Base-by-base conservation (phyloP, 2,888 invertebrate genomes). In the Holacanthella duospinosa region DNA sequence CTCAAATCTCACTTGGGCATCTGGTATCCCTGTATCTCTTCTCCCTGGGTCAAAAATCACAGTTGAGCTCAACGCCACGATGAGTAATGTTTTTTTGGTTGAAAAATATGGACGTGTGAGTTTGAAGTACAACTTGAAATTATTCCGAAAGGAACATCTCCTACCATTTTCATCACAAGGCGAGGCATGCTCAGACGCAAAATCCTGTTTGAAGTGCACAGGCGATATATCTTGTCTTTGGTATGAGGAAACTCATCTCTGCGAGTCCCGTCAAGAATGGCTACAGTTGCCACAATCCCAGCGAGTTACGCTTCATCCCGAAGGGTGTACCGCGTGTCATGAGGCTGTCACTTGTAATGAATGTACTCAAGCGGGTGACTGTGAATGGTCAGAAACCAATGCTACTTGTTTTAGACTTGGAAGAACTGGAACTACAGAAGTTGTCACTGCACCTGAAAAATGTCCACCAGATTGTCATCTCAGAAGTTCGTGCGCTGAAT, bases 371-470 rank as follows among this genome's bases (percentile, higher is more conserved):
- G 85, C 85, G 48, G 77, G 77, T 65, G 78, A 86, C 48, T 95
- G 94, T 78, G 94, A 95, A 78, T 95, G 94, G 94, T 88, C 89
- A 85, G 85, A 87, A 0, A 89, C 90, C 71, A 90, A 91, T 75
- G 91, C 92, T 0, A 82, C 86, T 26, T 95, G 94, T 75, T 84
- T 88, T 0, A 81, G 94, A 21, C 82, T 87, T 4, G 92, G 92
- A 0, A 83, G 80, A 74, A 74, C 63, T 53, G 71, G 66, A 12
- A 87, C 86, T 43, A 44, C 21, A 6, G 43, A 25, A 3, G 4
- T 44, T 3, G 82, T 89, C 0, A 79, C 79, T 24, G 78, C 81
- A 24, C 74, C 81, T 0, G 79, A 80, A 19, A 82, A 84, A 56
- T 94, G 94, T 76, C 91, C 93, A 0, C 80, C 84, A 28, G 88